Conservation (phyloP, 2,797 vertebrate genomes). For the Characodon lateralis region DNA sequence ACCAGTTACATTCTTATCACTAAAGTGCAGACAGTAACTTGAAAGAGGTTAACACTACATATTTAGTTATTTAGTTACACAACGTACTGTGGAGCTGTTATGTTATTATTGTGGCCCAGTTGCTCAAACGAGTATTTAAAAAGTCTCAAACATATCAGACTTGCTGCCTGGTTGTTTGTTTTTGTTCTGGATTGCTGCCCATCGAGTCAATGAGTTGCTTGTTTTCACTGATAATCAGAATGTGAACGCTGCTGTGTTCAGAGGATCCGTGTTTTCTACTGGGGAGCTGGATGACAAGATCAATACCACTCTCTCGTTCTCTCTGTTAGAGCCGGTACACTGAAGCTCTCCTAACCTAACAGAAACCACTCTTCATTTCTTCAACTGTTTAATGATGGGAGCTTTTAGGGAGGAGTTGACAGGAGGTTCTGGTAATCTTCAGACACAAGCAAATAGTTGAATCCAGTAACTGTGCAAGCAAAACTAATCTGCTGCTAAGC, state of each 20-base stretch:
- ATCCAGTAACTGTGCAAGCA: not conserved
- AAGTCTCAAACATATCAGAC: not conserved
- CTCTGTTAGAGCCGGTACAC: not conserved
- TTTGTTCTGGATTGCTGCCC: slow-evolving; percentile 21
- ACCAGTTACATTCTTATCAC: too few relatives aligned
- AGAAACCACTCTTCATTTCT: not conserved
- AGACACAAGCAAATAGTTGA: not conserved
- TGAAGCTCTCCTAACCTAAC: not conserved
- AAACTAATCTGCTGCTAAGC: not conserved
- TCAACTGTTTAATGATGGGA: not conserved
- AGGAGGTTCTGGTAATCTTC: not conserved
- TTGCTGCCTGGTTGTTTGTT: not conserved
- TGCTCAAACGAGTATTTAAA: not conserved
- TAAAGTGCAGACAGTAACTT: too few relatives aligned
- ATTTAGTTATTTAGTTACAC: not conserved
- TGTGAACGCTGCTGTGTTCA: not conserved
- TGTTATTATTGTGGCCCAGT: not conserved
- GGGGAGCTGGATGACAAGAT: not conserved
- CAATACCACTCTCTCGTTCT: not conserved
- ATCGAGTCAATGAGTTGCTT: not conserved
- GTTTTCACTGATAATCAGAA: slow-evolving; percentile 6
- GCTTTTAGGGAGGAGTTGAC: not conserved
- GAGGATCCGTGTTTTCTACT: not conserved
- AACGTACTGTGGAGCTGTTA: not conserved
- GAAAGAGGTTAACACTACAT: not conserved